A percentile compares a stretch with the other conserved stretches of the same genome.
These are phyloP conservation scores for Oscheius sp. DNA, from an alignment of 2,888 invertebrate genomes.

Conservation along the genomic window DNA sequence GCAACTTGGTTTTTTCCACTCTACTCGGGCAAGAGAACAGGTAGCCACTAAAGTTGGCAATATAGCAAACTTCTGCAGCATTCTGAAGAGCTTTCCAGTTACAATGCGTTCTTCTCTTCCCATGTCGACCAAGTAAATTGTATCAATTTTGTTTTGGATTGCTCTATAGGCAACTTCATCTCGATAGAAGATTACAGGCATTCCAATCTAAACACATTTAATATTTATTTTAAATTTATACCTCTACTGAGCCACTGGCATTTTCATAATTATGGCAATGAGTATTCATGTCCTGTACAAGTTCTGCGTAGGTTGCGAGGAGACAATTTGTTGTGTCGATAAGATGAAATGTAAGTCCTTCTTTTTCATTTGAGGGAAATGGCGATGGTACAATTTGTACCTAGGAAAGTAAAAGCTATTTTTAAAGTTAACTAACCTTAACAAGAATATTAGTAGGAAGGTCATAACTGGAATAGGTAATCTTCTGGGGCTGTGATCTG, in stretches of 20 bases:
- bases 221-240: too few relatives aligned
- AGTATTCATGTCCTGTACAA: constrained; percentile 13
- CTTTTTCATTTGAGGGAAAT: not conserved
- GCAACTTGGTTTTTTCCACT: not conserved
- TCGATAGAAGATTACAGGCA: constrained; percentile 1
- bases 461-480: not conserved
- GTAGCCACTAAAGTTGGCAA: constrained; percentile 2
- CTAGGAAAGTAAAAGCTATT: not conserved
- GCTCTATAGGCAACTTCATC: constrained; percentile 13
- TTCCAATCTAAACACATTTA: constrained; percentile 9
- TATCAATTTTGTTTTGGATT: not conserved
- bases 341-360: constrained; percentile 20
- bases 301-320: not conserved
- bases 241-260: not conserved
- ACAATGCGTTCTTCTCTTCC: not conserved
- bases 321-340: not conserved
- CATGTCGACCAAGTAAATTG: constrained; percentile 21
- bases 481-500: not conserved
- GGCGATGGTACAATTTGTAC: constrained; percentile 9
- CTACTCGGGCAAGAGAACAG: constrained; percentile 12
- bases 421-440: not conserved
- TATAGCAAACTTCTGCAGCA: constrained; percentile 13
- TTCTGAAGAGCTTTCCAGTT: not conserved
- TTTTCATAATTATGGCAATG: constrained; percentile 8
- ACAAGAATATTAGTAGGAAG: not conserved